These are phyloP conservation scores for Desoria tigrina DNA, from an alignment of 2,888 invertebrate genomes.

Conservation along the genomic window DNA sequence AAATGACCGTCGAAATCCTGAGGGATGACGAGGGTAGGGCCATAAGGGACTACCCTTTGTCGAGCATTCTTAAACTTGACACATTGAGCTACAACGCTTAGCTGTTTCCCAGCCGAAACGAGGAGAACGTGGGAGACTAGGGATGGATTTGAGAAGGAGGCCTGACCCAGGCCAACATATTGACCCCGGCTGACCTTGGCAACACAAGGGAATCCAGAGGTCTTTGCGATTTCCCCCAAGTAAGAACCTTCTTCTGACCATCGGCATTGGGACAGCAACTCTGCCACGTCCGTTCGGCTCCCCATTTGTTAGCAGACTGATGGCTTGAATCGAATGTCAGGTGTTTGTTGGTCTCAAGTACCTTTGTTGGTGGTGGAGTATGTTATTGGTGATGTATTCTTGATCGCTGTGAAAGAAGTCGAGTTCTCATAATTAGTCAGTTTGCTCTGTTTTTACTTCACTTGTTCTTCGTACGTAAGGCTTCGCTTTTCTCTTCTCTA, in stretches of 20 bases:
- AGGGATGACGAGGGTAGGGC: constrained; percentile 83
- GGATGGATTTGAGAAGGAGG: constrained; percentile 81
- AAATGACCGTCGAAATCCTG: constrained; percentile 89
- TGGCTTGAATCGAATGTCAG: neutral
- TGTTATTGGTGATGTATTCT: no score
- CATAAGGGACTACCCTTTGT: constrained; percentile 71
- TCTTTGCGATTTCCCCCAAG: constrained; percentile 69
- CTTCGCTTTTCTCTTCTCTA: no score
- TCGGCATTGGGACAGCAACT: constrained; percentile 80
- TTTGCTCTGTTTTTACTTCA: no score
- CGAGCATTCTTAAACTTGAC: constrained; percentile 88
- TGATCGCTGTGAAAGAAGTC: no score
- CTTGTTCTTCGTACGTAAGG: no score
- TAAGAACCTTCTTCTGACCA: constrained; percentile 73
- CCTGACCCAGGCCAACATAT: constrained; percentile 86
- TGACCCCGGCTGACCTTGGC: constrained; percentile 92
- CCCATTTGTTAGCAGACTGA: constrained; percentile 33
- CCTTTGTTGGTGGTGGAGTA: no score
- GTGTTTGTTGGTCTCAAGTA: no score
- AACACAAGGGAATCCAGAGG: constrained; percentile 75
- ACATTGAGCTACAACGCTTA: constrained; percentile 83
- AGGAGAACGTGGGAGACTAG: constrained; percentile 83
- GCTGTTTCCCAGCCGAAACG: constrained; percentile 79
- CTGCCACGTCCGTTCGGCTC: constrained; percentile 72
- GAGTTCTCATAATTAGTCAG: no score